Evolutionary conservation across 2,888 invertebrate species (phyloP).

Genomic region (Helleia helle): DNA sequence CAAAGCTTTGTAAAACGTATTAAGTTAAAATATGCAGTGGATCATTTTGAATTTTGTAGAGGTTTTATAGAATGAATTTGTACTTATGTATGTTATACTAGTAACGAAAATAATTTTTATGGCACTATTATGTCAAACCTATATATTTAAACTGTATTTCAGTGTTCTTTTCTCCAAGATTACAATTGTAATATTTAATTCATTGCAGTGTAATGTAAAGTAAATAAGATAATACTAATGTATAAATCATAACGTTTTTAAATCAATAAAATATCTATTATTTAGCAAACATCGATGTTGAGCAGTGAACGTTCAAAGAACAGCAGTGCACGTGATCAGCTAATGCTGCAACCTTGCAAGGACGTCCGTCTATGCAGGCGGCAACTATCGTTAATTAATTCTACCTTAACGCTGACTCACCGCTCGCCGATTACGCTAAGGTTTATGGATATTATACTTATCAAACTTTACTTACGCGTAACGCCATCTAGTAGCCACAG

Average conservation of each 20-base stretch:
- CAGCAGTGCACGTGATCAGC: constrained; percentile 20
- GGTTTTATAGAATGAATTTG: no score
- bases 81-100: no score
- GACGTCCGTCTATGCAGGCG: constrained; percentile 61
- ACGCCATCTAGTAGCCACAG: constrained; percentile 24
- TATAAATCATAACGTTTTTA: no score
- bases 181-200: no score
- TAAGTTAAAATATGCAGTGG: no score
- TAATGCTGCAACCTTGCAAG: constrained; percentile 62
- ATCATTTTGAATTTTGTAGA: no score
- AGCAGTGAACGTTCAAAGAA: constrained; percentile 25
- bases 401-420: constrained; percentile 60
- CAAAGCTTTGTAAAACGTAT: no score
- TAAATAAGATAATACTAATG: no score
- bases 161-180: no score
- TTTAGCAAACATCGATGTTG: constrained; percentile 2
- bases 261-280: no score
- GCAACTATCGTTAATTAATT: constrained; percentile 59
- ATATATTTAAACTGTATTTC: not conserved
- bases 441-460: constrained; percentile 8
- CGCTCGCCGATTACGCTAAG: constrained; percentile 20
- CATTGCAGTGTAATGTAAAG: not conserved
- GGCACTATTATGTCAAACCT: no score
- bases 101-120: no score
- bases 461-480: constrained; percentile 8